A percentile compares a stretch with the other conserved stretches of the same genome.
Conservation (phyloP, 2,888 invertebrate genomes). For the Operophtera brumata region DNA sequence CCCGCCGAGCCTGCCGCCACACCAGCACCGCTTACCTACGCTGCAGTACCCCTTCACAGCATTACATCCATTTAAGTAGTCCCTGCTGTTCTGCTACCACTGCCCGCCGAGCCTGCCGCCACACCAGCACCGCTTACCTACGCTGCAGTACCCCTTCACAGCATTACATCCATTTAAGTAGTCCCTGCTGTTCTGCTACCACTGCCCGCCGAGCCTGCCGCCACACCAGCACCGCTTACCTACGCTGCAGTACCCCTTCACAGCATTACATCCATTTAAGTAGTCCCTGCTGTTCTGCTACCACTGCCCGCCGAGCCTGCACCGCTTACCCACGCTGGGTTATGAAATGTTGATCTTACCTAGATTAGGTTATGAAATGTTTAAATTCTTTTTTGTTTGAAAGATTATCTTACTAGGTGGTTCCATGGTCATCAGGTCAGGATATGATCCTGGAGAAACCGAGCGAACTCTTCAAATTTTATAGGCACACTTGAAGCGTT, state of each 20-base stretch:
- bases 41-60: conserved; percentile 94
- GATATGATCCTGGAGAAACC: too few relatives aligned
- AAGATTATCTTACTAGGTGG: too few relatives aligned
- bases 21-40: conserved; percentile 90
- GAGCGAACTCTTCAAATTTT: too few relatives aligned
- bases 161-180: conserved; percentile 95
- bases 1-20: conserved; percentile 90
- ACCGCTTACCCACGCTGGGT: conserved; percentile 90
- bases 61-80: conserved; percentile 92
- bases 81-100: conserved; percentile 96
- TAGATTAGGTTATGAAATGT: too few relatives aligned
- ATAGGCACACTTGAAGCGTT: too few relatives aligned
- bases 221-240: conserved; percentile 91
- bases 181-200: conserved; percentile 94
- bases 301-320: conserved; percentile 94
- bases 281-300: too few relatives aligned
- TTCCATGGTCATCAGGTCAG: too few relatives aligned
- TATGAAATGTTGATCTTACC: too few relatives aligned
- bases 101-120: conserved; percentile 92
- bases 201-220: conserved; percentile 92
- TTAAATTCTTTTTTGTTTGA: too few relatives aligned
- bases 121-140: conserved; percentile 90
- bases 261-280: conserved; percentile 95
- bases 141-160: conserved; percentile 93
- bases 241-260: conserved; percentile 93